Percentiles rank a stretch among this genome's conserved stretches.
phyloP scores from a whole-genome alignment of 2,888 invertebrate genomes.

The Alentia gelatinosa region DNA sequence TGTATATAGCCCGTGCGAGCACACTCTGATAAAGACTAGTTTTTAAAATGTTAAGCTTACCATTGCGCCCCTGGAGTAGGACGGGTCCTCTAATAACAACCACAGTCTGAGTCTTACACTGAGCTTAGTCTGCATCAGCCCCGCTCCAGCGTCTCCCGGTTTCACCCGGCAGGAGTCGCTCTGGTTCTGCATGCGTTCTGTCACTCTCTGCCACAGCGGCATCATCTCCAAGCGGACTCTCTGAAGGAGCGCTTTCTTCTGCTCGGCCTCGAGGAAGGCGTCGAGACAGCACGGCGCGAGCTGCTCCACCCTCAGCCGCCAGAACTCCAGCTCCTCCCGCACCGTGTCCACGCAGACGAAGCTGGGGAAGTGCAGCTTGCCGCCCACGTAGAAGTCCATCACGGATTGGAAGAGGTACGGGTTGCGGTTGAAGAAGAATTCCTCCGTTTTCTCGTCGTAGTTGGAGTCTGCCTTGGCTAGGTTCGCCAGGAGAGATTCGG shows the following conservation, averaged over 20 bases:
- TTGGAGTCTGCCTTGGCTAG: neutral
- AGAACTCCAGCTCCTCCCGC: neutral
- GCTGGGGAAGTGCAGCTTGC: neutral
- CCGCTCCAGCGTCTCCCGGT: neutral
- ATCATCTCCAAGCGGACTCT: neutral
- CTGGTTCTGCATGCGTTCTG: too few relatives aligned
- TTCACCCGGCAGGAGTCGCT: neutral
- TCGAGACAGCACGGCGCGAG: neutral
- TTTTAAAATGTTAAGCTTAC: too few relatives aligned
- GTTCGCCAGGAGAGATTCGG: neutral
- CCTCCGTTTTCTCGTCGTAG: neutral
- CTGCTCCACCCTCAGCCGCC: neutral
- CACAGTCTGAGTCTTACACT: neutral
- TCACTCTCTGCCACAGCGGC: neutral
- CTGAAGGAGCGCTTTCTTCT: neutral
- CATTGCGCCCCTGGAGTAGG: neutral
- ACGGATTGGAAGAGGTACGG: neutral
- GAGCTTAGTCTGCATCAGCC: neutral
- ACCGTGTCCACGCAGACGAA: neutral
- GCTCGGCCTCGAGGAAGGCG: neutral
- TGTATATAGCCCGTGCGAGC: too few relatives aligned
- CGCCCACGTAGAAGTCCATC: conserved; percentile 12
- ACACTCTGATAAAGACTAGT: too few relatives aligned
- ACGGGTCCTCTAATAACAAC: conserved; percentile 12
- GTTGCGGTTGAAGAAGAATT: conserved; percentile 8